Evolutionary conservation across 2,888 invertebrate genomes (phyloP).

Genomic region (Trimorus sp.): DNA sequence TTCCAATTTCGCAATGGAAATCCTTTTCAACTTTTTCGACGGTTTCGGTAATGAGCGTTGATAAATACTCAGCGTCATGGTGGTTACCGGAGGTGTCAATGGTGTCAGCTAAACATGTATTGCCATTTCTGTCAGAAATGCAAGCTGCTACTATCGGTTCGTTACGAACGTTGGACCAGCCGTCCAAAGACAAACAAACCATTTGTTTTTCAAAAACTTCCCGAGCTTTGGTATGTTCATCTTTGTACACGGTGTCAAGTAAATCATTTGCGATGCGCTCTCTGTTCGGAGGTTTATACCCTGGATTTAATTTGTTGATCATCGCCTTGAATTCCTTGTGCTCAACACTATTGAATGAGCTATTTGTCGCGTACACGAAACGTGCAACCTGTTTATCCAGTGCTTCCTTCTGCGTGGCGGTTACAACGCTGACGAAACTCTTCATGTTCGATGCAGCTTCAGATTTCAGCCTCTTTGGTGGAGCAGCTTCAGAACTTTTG

Average conservation of each 20-base stretch:
- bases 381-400: conserved; percentile 31
- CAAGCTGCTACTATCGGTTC: conserved; percentile 31
- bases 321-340: conserved; percentile 27
- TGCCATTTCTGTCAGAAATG: conserved; percentile 11
- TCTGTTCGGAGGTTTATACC: conserved; percentile 36
- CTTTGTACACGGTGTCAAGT: conserved; percentile 23
- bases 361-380: conserved; percentile 36
- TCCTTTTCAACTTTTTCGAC: conserved; percentile 9
- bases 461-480: conserved; percentile 18
- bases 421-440: conserved; percentile 17
- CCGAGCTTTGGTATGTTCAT: conserved; percentile 9
- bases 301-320: conserved; percentile 30
- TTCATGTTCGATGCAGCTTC: conserved; percentile 14
- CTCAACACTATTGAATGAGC: conserved; percentile 25
- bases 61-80: conserved; percentile 11
- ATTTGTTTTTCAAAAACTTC: conserved; percentile 11
- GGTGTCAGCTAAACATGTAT: conserved; percentile 24
- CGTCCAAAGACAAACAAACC: conserved; percentile 31
- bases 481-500: conserved; percentile 15
- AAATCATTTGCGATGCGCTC: conserved; percentile 22
- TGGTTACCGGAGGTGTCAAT: conserved; percentile 35
- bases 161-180: conserved; percentile 33
- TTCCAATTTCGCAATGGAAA: conserved; percentile 25
- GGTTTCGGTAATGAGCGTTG: conserved; percentile 1
- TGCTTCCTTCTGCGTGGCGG: conserved; percentile 17